A percentile compares a stretch with the other conserved stretches of the same genome.
These are phyloP conservation scores for Muraenolepis orangiensis DNA, from an alignment of 2,797 vertebrate genomes.

Conservation along the genomic window DNA sequence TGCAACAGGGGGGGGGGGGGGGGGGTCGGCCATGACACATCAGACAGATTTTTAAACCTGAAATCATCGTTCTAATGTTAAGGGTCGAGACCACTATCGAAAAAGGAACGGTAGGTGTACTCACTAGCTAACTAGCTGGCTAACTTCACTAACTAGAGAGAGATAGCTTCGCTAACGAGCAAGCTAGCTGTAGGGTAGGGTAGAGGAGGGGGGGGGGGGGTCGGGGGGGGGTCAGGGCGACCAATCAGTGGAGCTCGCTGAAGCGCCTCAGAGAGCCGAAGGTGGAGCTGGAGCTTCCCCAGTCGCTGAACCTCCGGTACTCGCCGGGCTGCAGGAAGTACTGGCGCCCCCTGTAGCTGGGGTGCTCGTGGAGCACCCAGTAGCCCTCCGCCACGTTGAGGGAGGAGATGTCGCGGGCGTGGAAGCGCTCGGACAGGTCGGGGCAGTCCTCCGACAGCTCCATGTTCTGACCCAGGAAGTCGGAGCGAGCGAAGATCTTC, in stretches of 20 bases:
- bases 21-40: constrained; percentile 27
- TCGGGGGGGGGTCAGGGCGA: constrained; percentile 22
- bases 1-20: constrained; percentile 6
- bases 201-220: constrained; percentile 16
- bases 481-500: constrained; percentile 75
- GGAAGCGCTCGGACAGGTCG: constrained; percentile 72
- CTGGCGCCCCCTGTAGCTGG: constrained; percentile 77
- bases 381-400: constrained; percentile 78
- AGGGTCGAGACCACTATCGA: constrained; percentile 44
- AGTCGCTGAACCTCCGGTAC: constrained; percentile 76
- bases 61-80: constrained; percentile 29
- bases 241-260: constrained; percentile 67
- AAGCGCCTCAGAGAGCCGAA: constrained; percentile 75
- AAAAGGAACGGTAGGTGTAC: constrained; percentile 25
- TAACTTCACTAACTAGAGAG: background rate
- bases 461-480: constrained; percentile 75
- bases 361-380: constrained; percentile 81
- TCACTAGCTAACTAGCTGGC: background rate
- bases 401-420: constrained; percentile 75
- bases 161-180: background rate
- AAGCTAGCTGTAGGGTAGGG: background rate
- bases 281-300: constrained; percentile 70
- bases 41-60: constrained; percentile 28
- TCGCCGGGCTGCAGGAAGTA: constrained; percentile 78
- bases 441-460: constrained; percentile 79